These are phyloP conservation scores for Dromaius novaehollandiae DNA, from an alignment of 2,113 vertebrate genomes.

Conservation along the genomic window DNA sequence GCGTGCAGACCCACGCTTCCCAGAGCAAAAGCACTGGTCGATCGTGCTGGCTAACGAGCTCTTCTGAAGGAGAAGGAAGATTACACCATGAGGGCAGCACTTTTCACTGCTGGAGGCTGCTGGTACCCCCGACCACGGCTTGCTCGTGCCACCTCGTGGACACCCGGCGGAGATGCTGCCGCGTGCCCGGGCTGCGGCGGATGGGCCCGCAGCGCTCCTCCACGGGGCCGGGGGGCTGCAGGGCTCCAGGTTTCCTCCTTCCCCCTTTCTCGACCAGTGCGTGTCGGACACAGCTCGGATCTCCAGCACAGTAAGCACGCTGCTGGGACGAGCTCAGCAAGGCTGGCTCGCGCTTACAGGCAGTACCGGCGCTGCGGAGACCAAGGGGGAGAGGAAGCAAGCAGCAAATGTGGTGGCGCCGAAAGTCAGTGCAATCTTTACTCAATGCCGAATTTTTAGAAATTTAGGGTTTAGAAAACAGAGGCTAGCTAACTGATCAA, in stretches of 20 bases:
- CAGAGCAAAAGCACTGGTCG: background rate
- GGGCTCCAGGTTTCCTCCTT: rapidly evolving
- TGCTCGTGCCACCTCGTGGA: constrained; percentile 38
- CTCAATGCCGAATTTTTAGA: rapidly evolving
- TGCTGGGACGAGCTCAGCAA: background rate
- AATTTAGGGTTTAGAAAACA: rapidly evolving
- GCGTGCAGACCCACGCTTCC: background rate
- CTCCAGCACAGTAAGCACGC: rapidly evolving
- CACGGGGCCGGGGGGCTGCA: background rate
- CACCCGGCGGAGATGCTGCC: background rate
- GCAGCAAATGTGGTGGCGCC: rapidly evolving
- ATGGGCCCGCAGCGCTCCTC: background rate
- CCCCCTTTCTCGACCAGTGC: background rate
- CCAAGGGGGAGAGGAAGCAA: too few species aligned
- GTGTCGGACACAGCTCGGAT: too few species aligned
- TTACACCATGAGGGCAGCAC: rapidly evolving
- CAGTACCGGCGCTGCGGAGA: background rate
- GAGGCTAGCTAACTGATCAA: background rate
- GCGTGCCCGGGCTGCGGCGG: background rate
- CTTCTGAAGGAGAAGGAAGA: too few species aligned
- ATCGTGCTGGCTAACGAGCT: rapidly evolving
- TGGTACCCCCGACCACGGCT: background rate
- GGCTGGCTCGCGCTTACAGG: background rate
- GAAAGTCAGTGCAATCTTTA: rapidly evolving
- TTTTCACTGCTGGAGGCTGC: background rate